These are phyloP conservation scores for Mimachlamys varia DNA, from an alignment of 2,888 invertebrate genomes.

Conservation along the genomic window DNA sequence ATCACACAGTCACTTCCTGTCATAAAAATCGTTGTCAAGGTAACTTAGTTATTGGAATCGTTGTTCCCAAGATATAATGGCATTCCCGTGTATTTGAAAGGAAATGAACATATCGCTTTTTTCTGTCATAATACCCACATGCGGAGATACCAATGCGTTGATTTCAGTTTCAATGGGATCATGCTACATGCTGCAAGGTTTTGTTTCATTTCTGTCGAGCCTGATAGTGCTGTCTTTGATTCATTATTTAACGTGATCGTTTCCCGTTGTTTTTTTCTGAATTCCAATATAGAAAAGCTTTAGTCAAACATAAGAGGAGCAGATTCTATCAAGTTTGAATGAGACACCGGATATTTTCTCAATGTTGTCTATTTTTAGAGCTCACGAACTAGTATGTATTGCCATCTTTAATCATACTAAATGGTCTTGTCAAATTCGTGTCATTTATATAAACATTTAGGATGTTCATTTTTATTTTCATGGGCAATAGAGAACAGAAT, in stretches of 20 bases:
- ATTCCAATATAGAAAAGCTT: background rate
- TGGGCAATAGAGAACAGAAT: background rate
- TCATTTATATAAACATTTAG: background rate
- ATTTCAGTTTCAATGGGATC: background rate
- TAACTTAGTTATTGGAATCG: background rate
- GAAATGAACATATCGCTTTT: background rate
- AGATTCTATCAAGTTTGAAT: background rate
- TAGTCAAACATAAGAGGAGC: background rate
- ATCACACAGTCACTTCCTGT: background rate
- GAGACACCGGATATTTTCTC: background rate
- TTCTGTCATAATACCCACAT: background rate
- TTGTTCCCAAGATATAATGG: background rate
- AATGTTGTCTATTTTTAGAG: background rate
- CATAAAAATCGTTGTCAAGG: background rate
- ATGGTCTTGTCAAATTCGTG: background rate
- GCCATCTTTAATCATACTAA: background rate
- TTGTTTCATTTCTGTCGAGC: background rate
- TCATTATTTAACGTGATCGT: background rate
- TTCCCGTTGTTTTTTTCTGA: background rate
- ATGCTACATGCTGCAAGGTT: background rate
- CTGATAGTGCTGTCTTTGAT: background rate
- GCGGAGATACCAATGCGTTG: background rate
- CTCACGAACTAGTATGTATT: background rate
- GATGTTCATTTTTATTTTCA: background rate
- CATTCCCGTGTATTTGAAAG: background rate